Evolutionary conservation across 2,888 invertebrate species (phyloP).

Genomic region (Silvanus unidentatus): DNA sequence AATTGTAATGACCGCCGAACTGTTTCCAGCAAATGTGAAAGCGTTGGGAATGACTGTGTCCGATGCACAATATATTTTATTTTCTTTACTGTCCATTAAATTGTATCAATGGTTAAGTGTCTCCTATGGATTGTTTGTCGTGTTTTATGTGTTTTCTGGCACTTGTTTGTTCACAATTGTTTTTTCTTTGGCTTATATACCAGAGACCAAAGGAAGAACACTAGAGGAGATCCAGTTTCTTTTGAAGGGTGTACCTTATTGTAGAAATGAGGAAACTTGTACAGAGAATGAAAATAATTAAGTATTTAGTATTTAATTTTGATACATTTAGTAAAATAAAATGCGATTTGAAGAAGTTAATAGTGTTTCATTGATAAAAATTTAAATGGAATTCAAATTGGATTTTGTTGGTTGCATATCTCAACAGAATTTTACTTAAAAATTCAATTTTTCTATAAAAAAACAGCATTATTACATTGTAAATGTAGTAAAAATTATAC

Average conservation of each 20-base stretch:
- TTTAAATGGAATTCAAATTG: no score
- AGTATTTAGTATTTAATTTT: no score
- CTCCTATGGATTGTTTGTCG: slow-evolving; percentile 33
- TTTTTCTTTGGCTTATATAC: slow-evolving; percentile 37
- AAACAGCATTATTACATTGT: no score
- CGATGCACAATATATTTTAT: slow-evolving; percentile 38
- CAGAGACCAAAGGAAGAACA: slow-evolving; percentile 37
- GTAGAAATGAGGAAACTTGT: no score
- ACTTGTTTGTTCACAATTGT: slow-evolving; percentile 36
- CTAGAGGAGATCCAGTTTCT: slow-evolving; percentile 35
- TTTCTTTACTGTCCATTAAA: slow-evolving; percentile 36
- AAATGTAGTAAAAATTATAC: no score
- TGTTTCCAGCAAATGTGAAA: slow-evolving; percentile 40
- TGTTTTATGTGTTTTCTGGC: slow-evolving; percentile 39
- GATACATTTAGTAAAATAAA: no score
- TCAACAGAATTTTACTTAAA: no score
- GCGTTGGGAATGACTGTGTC: slow-evolving; percentile 42
- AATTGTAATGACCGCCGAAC: slow-evolving; percentile 36
- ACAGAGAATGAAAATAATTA: no score
- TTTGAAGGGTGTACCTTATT: slow-evolving; percentile 22
- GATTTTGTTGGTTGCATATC: no score
- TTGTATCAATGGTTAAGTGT: slow-evolving; percentile 31
- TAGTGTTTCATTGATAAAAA: no score
- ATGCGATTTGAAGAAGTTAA: no score
- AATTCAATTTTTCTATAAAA: no score